These are phyloP conservation scores for Pseudolaguvia tuberculata DNA, from an alignment of 2,113 vertebrate species.

Conservation along the genomic window DNA sequence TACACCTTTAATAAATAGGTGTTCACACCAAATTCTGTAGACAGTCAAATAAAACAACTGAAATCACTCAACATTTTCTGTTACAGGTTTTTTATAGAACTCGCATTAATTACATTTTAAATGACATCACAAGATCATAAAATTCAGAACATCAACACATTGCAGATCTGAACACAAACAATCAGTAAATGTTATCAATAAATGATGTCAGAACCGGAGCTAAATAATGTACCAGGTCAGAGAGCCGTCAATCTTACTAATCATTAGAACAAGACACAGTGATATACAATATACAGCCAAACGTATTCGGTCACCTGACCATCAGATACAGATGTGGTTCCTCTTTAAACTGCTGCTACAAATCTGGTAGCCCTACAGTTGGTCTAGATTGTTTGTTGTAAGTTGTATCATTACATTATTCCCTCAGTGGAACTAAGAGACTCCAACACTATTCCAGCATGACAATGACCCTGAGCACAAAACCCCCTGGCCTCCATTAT, in stretches of 20 bases:
- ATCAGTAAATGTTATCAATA: slow-evolving; percentile 23
- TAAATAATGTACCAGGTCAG: slow-evolving; percentile 17
- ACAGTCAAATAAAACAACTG: slow-evolving; percentile 1
- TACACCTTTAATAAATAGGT: slow-evolving; percentile 14
- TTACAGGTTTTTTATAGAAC: background rate
- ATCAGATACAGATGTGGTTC: too few species aligned
- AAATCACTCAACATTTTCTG: background rate
- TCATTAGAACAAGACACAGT: slow-evolving; percentile 4
- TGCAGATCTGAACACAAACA: slow-evolving; percentile 1
- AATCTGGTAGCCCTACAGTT: too few species aligned
- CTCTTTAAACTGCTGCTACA: too few species aligned
- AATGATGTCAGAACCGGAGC: slow-evolving; percentile 3
- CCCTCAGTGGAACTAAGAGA: too few species aligned
- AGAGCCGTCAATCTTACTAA: background rate
- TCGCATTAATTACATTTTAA: slow-evolving; percentile 10
- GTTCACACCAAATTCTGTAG: background rate
- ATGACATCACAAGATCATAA: slow-evolving; percentile 7
- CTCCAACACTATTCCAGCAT: too few species aligned
- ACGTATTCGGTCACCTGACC: too few species aligned
- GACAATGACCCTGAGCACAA: too few species aligned
- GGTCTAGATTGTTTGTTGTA: too few species aligned
- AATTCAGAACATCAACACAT: slow-evolving; percentile 15
- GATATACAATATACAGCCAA: too few species aligned
- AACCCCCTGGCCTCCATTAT: too few species aligned
- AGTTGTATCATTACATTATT: too few species aligned